Evolutionary conservation across 2,888 invertebrate genomes (phyloP).

Genomic region (Sepiola atlantica): DNA sequence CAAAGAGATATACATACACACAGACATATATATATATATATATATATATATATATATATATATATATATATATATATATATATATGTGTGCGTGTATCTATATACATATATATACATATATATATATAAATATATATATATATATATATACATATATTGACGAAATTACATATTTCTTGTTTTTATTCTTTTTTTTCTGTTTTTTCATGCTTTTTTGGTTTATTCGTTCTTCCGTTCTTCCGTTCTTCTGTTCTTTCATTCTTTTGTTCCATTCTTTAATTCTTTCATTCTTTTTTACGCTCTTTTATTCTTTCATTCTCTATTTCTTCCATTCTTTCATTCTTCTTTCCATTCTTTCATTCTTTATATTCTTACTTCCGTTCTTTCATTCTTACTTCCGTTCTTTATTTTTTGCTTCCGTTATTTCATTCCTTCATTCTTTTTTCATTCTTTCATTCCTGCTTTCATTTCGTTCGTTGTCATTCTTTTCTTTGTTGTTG

Average conservation of each 20-base stretch:
- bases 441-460: too few relatives aligned
- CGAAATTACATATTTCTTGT: not conserved
- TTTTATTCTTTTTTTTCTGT: too few relatives aligned
- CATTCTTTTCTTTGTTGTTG: not conserved
- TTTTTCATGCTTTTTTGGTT: not conserved
- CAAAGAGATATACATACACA: not conserved
- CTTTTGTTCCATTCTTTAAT: too few relatives aligned
- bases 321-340: too few relatives aligned
- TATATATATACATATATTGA: not conserved
- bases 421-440: too few relatives aligned
- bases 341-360: not conserved
- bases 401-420: not conserved
- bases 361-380: too few relatives aligned
- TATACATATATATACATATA: not conserved
- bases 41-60: not conserved
- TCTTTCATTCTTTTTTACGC: too few relatives aligned
- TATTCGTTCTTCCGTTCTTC: not conserved
- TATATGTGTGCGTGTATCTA: not conserved
- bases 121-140: constrained; percentile 2
- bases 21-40: not conserved
- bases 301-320: too few relatives aligned
- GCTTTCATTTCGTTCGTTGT: not conserved
- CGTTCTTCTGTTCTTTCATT: too few relatives aligned
- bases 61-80: not conserved
- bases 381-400: too few relatives aligned